These are phyloP conservation scores for Acleris holmiana DNA, from an alignment of 2,888 invertebrate species.

Conservation along the genomic window DNA sequence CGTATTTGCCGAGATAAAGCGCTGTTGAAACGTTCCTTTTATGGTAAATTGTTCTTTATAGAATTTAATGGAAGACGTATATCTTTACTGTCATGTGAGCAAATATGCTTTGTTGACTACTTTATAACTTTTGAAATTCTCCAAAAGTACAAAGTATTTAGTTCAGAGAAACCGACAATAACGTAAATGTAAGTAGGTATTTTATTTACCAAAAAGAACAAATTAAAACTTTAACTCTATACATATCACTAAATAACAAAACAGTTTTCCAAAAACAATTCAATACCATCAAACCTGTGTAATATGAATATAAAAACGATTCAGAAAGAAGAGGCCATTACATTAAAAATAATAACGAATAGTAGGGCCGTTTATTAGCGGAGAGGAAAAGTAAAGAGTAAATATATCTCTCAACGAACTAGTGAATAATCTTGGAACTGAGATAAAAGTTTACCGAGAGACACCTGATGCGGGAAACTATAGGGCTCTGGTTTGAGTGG, in stretches of 20 bases:
- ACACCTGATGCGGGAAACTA: conserved; percentile 52
- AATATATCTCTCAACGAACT: conserved; percentile 74
- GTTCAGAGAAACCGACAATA: too few relatives aligned
- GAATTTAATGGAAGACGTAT: too few relatives aligned
- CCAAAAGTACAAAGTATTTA: too few relatives aligned
- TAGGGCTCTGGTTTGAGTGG: conserved; percentile 46
- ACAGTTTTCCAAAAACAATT: conserved; percentile 2
- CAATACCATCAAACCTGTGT: conserved; percentile 13
- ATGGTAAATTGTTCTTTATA: too few relatives aligned
- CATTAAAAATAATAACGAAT: conserved; percentile 18
- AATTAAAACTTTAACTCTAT: conserved; percentile 15
- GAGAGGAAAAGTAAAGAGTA: conserved; percentile 46
- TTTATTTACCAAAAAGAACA: conserved; percentile 10
- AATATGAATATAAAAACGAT: conserved; percentile 9
- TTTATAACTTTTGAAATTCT: too few relatives aligned
- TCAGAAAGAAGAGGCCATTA: conserved; percentile 14
- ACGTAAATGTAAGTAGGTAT: too few relatives aligned
- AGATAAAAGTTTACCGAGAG: conserved; percentile 69
- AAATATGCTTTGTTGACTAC: too few relatives aligned
- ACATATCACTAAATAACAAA: background rate
- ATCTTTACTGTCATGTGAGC: too few relatives aligned
- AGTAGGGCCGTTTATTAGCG: conserved; percentile 28
- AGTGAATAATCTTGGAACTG: conserved; percentile 68
- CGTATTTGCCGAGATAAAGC: too few relatives aligned
- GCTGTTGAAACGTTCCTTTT: too few relatives aligned